phyloP scores from a whole-genome alignment of 2,888 invertebrate genomes.

The Cylindroiulus punctatus region DNA sequence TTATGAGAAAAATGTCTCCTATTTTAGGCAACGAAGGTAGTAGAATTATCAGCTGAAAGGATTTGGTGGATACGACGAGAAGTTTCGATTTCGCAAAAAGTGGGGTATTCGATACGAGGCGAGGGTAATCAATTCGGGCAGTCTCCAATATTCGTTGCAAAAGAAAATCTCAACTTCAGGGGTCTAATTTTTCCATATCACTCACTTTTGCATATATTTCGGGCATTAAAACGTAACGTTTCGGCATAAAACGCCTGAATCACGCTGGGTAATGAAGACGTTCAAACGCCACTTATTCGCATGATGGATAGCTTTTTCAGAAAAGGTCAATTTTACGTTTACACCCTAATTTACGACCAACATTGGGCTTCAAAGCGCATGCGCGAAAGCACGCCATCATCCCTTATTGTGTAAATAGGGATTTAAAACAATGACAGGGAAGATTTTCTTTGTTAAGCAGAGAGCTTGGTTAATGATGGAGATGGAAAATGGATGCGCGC shows the following conservation, averaged over 20 bases:
- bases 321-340: constrained; percentile 49
- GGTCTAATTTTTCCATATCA: constrained; percentile 34
- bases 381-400: background rate
- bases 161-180: background rate
- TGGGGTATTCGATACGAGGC: background rate
- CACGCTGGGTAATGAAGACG: constrained; percentile 56
- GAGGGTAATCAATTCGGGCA: constrained; percentile 16
- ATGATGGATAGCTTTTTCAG: constrained; percentile 49
- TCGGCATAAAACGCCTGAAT: constrained; percentile 53
- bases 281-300: constrained; percentile 39
- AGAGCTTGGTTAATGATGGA: background rate
- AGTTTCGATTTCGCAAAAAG: background rate
- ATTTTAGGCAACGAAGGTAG: background rate
- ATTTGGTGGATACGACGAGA: background rate
- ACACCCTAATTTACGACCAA: constrained; percentile 47
- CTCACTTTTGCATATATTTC: constrained; percentile 42
- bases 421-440: constrained; percentile 42
- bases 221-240: constrained; percentile 1
- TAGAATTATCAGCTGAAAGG: background rate
- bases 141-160: background rate
- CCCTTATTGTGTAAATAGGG: constrained; percentile 22
- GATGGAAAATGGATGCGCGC: constrained; percentile 15
- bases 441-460: constrained; percentile 27
- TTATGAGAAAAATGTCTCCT: background rate
- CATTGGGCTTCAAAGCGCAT: background rate